Conservation (phyloP, 2,797 vertebrate genomes). For the Onychomys leucogaster region DNA sequence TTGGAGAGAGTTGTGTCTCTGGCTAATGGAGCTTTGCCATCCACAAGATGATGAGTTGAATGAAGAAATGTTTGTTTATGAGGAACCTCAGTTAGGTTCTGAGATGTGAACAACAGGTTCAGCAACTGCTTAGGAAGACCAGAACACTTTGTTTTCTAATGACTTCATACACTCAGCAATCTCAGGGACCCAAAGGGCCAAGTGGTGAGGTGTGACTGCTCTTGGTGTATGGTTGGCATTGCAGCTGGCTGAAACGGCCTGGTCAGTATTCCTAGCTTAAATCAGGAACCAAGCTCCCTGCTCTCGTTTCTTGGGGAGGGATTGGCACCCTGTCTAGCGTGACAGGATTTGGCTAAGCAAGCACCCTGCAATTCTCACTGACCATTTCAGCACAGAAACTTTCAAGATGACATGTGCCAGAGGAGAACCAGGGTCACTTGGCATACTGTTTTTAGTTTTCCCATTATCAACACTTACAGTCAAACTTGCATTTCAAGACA, state of each 20-base stretch:
- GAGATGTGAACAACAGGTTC: background rate
- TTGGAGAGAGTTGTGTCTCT: background rate
- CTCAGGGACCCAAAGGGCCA: background rate
- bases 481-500: constrained; percentile 18
- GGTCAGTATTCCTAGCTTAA: background rate
- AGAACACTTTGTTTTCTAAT: background rate
- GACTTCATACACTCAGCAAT: background rate
- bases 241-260: background rate
- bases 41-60: background rate
- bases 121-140: background rate
- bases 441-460: background rate
- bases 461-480: background rate
- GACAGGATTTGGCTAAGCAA: background rate
- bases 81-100: constrained; percentile 22
- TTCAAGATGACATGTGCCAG: too few relatives aligned
- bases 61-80: background rate
- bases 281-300: background rate
- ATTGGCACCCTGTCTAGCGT: background rate
- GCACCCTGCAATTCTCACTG: background rate
- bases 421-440: constrained; percentile 25
- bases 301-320: background rate
- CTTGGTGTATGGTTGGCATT: background rate
- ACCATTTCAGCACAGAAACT: background rate
- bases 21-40: background rate
- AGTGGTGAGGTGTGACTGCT: background rate